Evolutionary conservation across 2,888 invertebrate species (phyloP).

Genomic region (Sesia bembeciformis): DNA sequence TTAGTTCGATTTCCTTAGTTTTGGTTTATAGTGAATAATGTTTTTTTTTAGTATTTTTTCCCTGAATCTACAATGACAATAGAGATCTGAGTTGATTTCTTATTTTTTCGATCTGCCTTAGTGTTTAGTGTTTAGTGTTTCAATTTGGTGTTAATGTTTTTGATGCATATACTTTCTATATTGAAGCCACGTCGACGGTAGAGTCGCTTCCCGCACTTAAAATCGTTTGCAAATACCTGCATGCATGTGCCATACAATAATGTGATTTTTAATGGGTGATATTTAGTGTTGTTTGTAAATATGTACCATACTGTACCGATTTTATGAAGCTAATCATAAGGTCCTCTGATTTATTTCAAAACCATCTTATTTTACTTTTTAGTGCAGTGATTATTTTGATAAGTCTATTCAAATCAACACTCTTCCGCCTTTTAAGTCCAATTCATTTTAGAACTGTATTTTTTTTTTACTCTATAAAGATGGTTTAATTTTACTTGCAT

Average conservation of each 20-base stretch:
- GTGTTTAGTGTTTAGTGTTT: constrained; percentile 47
- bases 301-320: constrained; percentile 66
- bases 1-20: constrained; percentile 67
- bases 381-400: constrained; percentile 22
- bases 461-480: not conserved
- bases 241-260: constrained; percentile 70
- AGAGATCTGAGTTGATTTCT: constrained; percentile 72
- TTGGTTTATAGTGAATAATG: constrained; percentile 66
- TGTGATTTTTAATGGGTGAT: constrained; percentile 72
- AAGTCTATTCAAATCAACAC: constrained; percentile 3
- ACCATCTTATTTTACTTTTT: constrained; percentile 25
- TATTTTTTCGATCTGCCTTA: constrained; percentile 61
- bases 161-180: constrained; percentile 23
- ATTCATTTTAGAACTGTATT: constrained; percentile 10
- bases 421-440: constrained; percentile 1
- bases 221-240: constrained; percentile 44
- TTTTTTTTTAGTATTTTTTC: constrained; percentile 64
- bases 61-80: constrained; percentile 72
- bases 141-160: constrained; percentile 56
- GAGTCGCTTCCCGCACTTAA: constrained; percentile 13
- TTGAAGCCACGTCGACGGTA: constrained; percentile 60
- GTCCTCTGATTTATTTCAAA: constrained; percentile 33
- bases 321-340: constrained; percentile 44
- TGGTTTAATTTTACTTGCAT: constrained; percentile 4
- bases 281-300: constrained; percentile 73